Base-by-base conservation (phyloP, 2,113 vertebrate genomes). In the Brachyhypopomus occidentalis region DNA sequence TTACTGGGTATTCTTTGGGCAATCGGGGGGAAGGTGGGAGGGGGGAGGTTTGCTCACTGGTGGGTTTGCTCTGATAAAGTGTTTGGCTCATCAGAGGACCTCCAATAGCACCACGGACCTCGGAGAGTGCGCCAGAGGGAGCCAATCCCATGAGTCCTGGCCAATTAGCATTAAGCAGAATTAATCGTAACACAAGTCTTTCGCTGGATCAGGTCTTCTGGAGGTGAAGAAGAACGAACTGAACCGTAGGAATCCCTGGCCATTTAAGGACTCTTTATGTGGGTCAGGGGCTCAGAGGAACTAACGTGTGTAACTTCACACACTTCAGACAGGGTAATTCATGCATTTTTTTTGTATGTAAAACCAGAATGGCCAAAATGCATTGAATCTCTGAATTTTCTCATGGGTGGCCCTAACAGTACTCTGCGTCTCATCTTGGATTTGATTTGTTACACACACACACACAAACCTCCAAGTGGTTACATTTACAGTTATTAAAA, bases 131-230 rank as follows among this genome's bases (percentile, higher is more conserved):
- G 92, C 92, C 91, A 83, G 90, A 90, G 93, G 92, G 92, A 93
- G 79, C 87, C 80, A 36, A 79, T 88, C 88, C 92, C 92, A 60
- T 70, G 81, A 90, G 91, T 84, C 89, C 86, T 80, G 88, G 82
- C 93, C 94, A 94, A 94, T 93, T 94, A 94, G 92, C 91, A 93
- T 94, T 94, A 93, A 91, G 89, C 82, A 45, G 92, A 93, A 93
- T 93, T 93, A 94, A 94, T 94, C 93, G 92, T 90, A 90, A 91
- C 79, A 85, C 90, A 90, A 91, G 88, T 84, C 91, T 91, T 88
- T 86, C 88, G 90, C 91, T 90, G 88, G 88, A 91, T 90, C 89
- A 91, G 90, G 91, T 92, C 91, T 88, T 92, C 92, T 90, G 84
- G 90, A 93, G 93, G 93, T 93, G 92, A 91, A 88, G 88, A 84